Conservation (phyloP, 2,113 vertebrate species). For the Pungitius pungitius region DNA sequence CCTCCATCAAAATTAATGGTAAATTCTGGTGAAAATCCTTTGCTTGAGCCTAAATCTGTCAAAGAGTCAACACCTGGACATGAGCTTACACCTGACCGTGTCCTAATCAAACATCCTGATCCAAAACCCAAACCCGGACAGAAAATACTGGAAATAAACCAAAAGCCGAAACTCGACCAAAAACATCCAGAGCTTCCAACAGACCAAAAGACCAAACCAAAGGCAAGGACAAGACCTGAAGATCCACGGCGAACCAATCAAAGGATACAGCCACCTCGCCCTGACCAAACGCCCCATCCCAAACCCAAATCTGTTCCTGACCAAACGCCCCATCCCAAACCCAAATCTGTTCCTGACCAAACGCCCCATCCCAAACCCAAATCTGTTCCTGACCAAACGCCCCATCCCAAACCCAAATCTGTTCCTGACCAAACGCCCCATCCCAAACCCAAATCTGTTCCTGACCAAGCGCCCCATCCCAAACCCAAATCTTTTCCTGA, state of each 20-base stretch:
- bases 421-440: conserved; percentile 9
- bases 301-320: too few species aligned
- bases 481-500: too few species aligned
- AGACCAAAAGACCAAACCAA: conserved; percentile 35
- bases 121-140: conserved; percentile 25
- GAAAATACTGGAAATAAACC: conserved; percentile 25
- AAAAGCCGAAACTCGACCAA: conserved; percentile 30
- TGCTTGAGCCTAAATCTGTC: not conserved
- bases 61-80: conserved; percentile 18
- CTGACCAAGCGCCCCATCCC: conserved; percentile 6
- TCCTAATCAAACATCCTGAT: not conserved
- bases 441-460: too few species aligned
- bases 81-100: not conserved
- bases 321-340: too few species aligned
- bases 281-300: conserved; percentile 4
- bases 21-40: conserved; percentile 1
- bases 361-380: conserved; percentile 13
- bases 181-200: conserved; percentile 16
- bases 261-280: not conserved
- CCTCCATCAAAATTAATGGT: not conserved
- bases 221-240: conserved; percentile 31
- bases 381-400: conserved; percentile 18
- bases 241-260: conserved; percentile 22
- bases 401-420: conserved; percentile 14
- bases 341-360: conserved; percentile 17